phyloP scores from a whole-genome alignment of 2,888 invertebrate species.

The Aphelenchoides bicaudatus region DNA sequence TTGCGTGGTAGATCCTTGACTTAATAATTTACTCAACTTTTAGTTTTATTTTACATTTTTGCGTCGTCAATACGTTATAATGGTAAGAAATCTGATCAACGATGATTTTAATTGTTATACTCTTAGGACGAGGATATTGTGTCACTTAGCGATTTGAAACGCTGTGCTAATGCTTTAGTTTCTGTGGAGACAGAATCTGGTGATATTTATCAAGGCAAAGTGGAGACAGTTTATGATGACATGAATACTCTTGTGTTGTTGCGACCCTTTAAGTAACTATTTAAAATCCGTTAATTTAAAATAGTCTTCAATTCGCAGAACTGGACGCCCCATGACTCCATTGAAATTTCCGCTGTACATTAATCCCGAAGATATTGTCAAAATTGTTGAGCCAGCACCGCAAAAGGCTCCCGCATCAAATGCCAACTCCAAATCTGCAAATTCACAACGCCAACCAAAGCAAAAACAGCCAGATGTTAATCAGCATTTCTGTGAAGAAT shows the following conservation, averaged over 20 bases:
- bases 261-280: slow-evolving; percentile 21
- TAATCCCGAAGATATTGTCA: not conserved
- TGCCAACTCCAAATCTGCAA: not conserved
- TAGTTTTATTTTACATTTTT: too few species aligned
- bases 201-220: slow-evolving; percentile 24
- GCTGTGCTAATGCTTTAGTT: slow-evolving; percentile 15
- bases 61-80: too few species aligned
- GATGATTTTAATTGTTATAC: too few species aligned
- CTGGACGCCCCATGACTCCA: not conserved
- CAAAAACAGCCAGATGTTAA: too few species aligned
- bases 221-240: slow-evolving; percentile 1
- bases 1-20: too few species aligned
- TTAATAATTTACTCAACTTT: too few species aligned
- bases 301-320: too few species aligned
- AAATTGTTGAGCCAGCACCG: not conserved
- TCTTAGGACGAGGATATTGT: too few species aligned
- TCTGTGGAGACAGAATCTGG: slow-evolving; percentile 14
- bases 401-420: not conserved
- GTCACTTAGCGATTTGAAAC: slow-evolving; percentile 10
- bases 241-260: slow-evolving; percentile 3
- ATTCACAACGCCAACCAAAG: not conserved
- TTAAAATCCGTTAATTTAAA: too few species aligned
- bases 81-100: too few species aligned
- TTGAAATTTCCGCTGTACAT: not conserved
- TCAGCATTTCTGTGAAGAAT: too few species aligned